phyloP scores from a whole-genome alignment of 2,888 invertebrate genomes.

The Notodonta ziczac region DNA sequence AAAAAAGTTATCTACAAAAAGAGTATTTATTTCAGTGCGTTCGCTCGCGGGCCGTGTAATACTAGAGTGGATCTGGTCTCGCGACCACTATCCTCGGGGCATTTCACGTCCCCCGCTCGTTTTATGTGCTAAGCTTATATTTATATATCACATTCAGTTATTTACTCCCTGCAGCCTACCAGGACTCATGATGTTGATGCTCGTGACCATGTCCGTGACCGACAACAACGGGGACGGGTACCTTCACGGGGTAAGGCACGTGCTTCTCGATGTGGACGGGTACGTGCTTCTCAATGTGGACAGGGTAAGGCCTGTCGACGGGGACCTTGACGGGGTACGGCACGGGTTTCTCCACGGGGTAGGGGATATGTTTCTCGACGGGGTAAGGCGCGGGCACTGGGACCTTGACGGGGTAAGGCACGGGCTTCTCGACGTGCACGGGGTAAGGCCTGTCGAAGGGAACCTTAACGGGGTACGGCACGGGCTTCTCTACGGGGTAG shows the following conservation, averaged over 20 bases:
- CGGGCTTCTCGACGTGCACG: conserved; percentile 73
- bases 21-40: conserved; percentile 76
- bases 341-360: conserved; percentile 87
- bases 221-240: conserved; percentile 82
- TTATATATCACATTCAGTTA: conserved; percentile 83
- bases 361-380: conserved; percentile 85
- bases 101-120: conserved; percentile 63
- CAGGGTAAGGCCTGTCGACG: conserved; percentile 86
- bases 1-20: conserved; percentile 62
- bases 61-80: conserved; percentile 46
- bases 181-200: conserved; percentile 81
- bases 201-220: conserved; percentile 77
- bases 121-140: conserved; percentile 78
- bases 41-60: conserved; percentile 62
- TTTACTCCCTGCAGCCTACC: conserved; percentile 83
- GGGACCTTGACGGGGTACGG: conserved; percentile 88
- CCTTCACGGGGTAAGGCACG: conserved; percentile 87
- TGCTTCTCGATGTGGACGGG: conserved; percentile 86
- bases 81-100: conserved; percentile 62
- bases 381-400: conserved; percentile 87
- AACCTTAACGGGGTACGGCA: conserved; percentile 86
- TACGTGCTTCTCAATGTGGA: conserved; percentile 87
- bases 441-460: conserved; percentile 84
- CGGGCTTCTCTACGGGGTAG: conserved; percentile 85
- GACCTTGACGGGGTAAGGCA: conserved; percentile 86